Base-by-base conservation (phyloP, 2,113 vertebrate species). In the Brachypodius melanocephalos region DNA sequence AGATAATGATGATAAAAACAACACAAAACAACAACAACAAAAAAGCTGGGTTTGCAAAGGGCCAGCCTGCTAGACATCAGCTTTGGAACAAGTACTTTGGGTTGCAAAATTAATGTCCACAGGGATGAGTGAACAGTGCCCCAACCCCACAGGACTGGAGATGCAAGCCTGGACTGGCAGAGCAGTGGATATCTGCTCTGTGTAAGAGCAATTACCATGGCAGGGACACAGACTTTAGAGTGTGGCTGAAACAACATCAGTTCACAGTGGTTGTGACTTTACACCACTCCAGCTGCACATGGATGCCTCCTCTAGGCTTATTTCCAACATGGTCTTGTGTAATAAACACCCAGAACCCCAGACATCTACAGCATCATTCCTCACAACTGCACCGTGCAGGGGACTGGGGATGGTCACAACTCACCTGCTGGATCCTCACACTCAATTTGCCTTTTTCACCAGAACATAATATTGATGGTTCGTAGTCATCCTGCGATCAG, bases 401-500 rank as follows among this genome's bases (percentile, higher is more conserved):
- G 40, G 6, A 69, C 28, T 9, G 21, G 19, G 12, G 32, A 15
- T 46, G n/a, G n/a, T 8, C n/a, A n/a, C 13, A 2, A 17, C 31
- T 72, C 57, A 67, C 34, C 51, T 75, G n/a, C 12, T 52, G 45
- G 20, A 59, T 63, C 31, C 58, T 90, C 77, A 93, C 46, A 38
- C 38, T 80, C 67, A 54, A 11, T 57, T 52, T 68, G 19, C 48
- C n/a, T 92, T 79, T 93, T 90, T 85, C 90, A 72, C 10, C 42
- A 25, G 78, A 93, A 88, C 4, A 16, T 31, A 28, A 31, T 19
- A 77, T 31, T 81, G 45, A 14, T 82, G 43, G 52, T 19, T 85
- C 2, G 2, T 38, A 96, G 66, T 95, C 94, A 96, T 96, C 89
- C 58, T 69, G 90, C 8, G 91, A 95, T 72, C n/a, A 89, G 49